Conservation (phyloP, 2,113 vertebrate genomes). For the Columba livia region DNA sequence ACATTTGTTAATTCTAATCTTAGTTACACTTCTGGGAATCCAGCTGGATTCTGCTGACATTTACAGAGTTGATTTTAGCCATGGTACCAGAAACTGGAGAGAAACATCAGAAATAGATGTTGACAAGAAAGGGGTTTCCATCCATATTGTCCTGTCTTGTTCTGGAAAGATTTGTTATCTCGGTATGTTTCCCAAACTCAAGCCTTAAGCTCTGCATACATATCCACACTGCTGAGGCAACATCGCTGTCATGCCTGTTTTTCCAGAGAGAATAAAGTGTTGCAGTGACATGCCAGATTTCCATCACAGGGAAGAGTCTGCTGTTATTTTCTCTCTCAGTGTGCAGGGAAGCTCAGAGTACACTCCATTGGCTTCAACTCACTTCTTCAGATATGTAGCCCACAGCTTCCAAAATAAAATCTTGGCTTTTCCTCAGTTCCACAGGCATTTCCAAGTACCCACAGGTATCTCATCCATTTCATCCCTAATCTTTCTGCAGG, state of each 20-base stretch:
- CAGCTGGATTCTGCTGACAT: background rate
- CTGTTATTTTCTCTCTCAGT: background rate
- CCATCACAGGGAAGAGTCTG: background rate
- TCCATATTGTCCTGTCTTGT: background rate
- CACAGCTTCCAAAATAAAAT: background rate
- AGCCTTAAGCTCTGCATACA: background rate
- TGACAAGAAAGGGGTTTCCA: background rate
- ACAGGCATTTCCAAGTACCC: background rate
- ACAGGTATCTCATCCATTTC: background rate
- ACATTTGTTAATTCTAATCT: background rate
- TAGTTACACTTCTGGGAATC: background rate
- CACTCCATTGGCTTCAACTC: background rate
- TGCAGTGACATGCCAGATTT: background rate
- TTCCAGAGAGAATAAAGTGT: background rate
- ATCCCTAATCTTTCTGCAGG: background rate
- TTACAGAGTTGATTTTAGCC: background rate
- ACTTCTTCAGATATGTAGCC: background rate
- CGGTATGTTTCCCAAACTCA: background rate
- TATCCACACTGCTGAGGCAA: background rate
- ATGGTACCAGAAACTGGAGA: background rate
- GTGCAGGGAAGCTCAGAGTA: background rate
- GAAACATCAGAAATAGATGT: background rate
- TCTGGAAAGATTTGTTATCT: background rate
- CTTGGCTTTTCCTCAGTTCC: background rate
- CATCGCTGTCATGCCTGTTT: rapidly evolving